Base-by-base conservation (phyloP, 2,888 invertebrate genomes). In the Nomada fucata region DNA sequence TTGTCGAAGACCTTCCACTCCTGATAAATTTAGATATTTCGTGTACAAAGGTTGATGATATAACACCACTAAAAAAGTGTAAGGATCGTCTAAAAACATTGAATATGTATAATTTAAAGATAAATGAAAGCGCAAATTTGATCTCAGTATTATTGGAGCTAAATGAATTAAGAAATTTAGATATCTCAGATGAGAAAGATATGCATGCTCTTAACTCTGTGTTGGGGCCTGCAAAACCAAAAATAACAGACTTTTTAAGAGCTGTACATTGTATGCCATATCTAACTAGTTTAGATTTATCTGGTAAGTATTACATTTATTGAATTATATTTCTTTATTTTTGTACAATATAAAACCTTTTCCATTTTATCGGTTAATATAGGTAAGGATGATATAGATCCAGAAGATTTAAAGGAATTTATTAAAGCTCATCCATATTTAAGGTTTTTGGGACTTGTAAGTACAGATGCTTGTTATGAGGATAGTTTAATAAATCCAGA, bases 1-100 rank as follows among this genome's bases (percentile, higher is more conserved):
- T 96, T 70, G 95, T 95, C 78, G 95, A 96, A 87, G 96, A 96
- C 93, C 94, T 96, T 82, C 95, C 95, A 60, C 93, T 94, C 76
- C 92, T 97, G 81, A 96, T 96, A 91, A 95, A 94, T 88, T 92
- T 97, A 71, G 96, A 97, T 91, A 96, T 97, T 85, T 96, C 96
- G 20, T 94, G 95, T 78, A 96, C 96, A 13, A 91, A 94, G 83
- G 95, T 96, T 47, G 95, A 94, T 82, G 96, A 96, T 92, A 95
- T 96, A 86, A 94, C 94, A 65, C 95, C 96, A 1, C 92, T 96
- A 72, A 92, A 93, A 73, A 93, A 94, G 91, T 95, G 95, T 85
- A 94, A 95, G 86, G 94, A 95, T 80, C 94, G 95, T 70, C 92
- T 96, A 59, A 95, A 94, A 87, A 95, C 94, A 81, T 93, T 96